These are phyloP conservation scores for Cherax destructor DNA, from an alignment of 1,140 invertebrate genomes.

Conservation along the genomic window DNA sequence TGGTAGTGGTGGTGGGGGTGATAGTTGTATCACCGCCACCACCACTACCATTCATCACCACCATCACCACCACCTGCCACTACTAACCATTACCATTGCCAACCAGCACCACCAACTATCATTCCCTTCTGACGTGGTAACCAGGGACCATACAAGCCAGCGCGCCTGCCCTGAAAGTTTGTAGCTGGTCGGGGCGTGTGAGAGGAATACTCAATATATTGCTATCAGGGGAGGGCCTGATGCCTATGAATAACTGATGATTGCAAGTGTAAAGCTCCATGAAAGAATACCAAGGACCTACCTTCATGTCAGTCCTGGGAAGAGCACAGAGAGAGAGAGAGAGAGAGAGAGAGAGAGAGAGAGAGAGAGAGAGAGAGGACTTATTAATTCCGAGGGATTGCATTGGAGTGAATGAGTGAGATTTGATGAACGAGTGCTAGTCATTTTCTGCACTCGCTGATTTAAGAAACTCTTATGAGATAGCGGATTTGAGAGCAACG, in stretches of 20 bases:
- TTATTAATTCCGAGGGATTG: too few relatives aligned
- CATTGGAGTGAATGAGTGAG: too few relatives aligned
- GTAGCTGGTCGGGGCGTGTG: neutral
- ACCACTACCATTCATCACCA: neutral
- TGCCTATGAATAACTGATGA: slow-evolving; percentile 53
- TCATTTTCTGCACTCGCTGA: too few relatives aligned
- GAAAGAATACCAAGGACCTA: neutral
- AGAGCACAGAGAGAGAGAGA: slow-evolving; percentile 7
- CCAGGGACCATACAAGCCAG: slow-evolving; percentile 26
- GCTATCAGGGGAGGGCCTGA: slow-evolving; percentile 24
- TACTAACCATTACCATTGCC: neutral
- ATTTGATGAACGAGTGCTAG: too few relatives aligned
- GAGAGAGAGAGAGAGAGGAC: slow-evolving; percentile 7
- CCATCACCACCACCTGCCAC: neutral
- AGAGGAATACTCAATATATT: slow-evolving; percentile 49
- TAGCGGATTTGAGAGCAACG: too few relatives aligned
- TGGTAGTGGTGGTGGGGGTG: too few relatives aligned
- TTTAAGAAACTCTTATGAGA: too few relatives aligned
- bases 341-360: slow-evolving; percentile 26
- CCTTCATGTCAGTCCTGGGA: neutral
- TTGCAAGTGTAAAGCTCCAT: slow-evolving; percentile 35
- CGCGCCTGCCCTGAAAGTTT: slow-evolving; percentile 24
- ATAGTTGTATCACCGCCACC: neutral
- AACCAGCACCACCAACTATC: neutral
- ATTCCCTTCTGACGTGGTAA: slow-evolving; percentile 12